Evolutionary conservation across 2,113 vertebrate genomes (phyloP), one percentile per base, ranked within the genome.

Genomic region (Melanostigma gelatinosum): DNA sequence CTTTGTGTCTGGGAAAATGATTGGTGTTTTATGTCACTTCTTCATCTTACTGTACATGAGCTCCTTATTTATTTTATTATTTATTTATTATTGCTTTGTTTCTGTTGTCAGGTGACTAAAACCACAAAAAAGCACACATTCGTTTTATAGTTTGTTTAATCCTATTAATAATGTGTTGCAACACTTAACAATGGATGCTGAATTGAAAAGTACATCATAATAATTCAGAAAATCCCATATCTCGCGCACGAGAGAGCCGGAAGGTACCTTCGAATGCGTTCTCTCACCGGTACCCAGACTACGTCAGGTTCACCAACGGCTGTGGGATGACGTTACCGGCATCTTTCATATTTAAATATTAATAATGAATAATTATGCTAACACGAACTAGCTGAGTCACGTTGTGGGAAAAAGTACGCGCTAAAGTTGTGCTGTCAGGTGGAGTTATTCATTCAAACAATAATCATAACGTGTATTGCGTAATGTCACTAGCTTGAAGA

Each of bases 361-460:
- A 63, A 55, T 34, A 34, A 34, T 34, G 6, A 5, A 34, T 34
- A 34, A 34, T 34, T 5, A 34, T 34, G 34, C 13, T 4, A 5
- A 46, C 63, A 42, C 16, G 38, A 29, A 46, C 29, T 16, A 60
- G 67, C 80, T 50, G 78, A 71, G 76, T 88, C 81, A 83, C 1
- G 8, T 4, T 38, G 40, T 4, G 15, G 52, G 8, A 68, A 8
- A 71, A 77, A 20, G 4, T 42, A 57, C 62, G 8, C 22, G 27
- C 29, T 60, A 5, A 68, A 86, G 62, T 68, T 34, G 34, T 68
- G n/a, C 15, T 38, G 76, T 77, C 84, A 50, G 54, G 20, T 55
- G 62, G 8, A 9, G 6, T 72, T 57, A 46, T 80, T 80, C 86
- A 83, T 87, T 87, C 79, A 90, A 82, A 73, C 75, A 84, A 78